Conservation (phyloP, 2,797 vertebrate species). For the Ateles fusciceps region DNA sequence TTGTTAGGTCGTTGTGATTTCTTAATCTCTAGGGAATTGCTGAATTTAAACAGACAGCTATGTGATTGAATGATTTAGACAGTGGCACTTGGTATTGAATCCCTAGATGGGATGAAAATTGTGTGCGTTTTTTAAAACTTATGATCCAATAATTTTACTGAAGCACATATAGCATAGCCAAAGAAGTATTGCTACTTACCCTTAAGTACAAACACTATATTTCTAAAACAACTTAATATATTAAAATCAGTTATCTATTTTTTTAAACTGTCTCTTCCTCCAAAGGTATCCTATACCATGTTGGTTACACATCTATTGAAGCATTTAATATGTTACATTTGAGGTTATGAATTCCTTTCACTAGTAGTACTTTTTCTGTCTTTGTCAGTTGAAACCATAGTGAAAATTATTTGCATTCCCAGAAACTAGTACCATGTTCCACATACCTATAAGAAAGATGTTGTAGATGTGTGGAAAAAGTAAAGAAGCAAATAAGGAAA, state of each 20-base stretch:
- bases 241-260: background rate
- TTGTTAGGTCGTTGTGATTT: conserved; percentile 22
- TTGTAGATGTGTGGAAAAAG: background rate
- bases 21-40: background rate
- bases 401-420: conserved; percentile 7
- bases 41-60: background rate
- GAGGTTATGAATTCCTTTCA: background rate
- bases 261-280: background rate
- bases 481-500: background rate
- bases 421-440: background rate
- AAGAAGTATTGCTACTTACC: background rate
- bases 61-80: conserved; percentile 21
- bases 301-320: background rate
- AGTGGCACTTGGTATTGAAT: background rate
- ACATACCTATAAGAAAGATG: background rate
- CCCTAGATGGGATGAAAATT: conserved; percentile 8
- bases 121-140: conserved; percentile 15
- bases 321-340: background rate
- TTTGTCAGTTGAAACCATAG: background rate
- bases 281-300: background rate
- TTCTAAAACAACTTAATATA: background rate
- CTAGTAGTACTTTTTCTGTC: background rate
- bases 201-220: conserved; percentile 2
- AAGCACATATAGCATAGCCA: background rate
- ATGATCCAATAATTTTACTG: conserved; percentile 53